phyloP scores from a whole-genome alignment of 2,888 invertebrate genomes.

The Cheilosia variabilis region DNA sequence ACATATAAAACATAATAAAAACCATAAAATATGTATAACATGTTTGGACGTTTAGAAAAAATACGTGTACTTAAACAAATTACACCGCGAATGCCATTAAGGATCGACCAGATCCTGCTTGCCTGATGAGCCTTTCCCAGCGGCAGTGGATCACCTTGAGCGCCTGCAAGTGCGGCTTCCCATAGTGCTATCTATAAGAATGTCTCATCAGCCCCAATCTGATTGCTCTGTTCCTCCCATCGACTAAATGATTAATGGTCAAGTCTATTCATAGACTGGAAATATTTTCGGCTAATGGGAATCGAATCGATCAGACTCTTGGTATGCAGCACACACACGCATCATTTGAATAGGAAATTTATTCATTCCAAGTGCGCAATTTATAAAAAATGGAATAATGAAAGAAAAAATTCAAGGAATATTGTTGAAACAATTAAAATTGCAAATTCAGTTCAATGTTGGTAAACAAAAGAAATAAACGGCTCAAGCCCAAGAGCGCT shows the following conservation, averaged over 20 bases:
- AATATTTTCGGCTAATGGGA: slow-evolving; percentile 17
- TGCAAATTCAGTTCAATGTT: slow-evolving; percentile 64
- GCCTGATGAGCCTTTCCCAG: not conserved
- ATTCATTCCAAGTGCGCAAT: slow-evolving; percentile 49
- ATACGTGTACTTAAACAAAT: slow-evolving; percentile 12
- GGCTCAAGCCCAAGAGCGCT: slow-evolving; percentile 48
- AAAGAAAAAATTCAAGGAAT: not conserved
- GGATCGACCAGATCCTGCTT: slow-evolving; percentile 9
- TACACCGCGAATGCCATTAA: slow-evolving; percentile 38
- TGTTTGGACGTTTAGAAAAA: slow-evolving; percentile 3
- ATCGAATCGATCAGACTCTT: slow-evolving; percentile 12
- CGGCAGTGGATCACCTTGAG: slow-evolving; percentile 31
- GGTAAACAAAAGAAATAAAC: slow-evolving; percentile 55
- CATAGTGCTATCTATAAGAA: not conserved
- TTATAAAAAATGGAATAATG: slow-evolving; percentile 4
- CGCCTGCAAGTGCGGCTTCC: not conserved
- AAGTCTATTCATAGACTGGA: slow-evolving; percentile 29
- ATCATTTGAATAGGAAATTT: not conserved
- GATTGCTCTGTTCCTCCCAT: not conserved
- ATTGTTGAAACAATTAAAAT: slow-evolving; percentile 53
- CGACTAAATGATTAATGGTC: slow-evolving; percentile 31
- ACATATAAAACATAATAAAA: slow-evolving; percentile 1
- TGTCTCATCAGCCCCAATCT: not conserved
- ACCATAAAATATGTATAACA: slow-evolving; percentile 18
- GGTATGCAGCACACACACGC: slow-evolving; percentile 18